These are phyloP conservation scores for Sebastes hubbsi DNA, from an alignment of 2,797 vertebrate species.

Conservation along the genomic window DNA sequence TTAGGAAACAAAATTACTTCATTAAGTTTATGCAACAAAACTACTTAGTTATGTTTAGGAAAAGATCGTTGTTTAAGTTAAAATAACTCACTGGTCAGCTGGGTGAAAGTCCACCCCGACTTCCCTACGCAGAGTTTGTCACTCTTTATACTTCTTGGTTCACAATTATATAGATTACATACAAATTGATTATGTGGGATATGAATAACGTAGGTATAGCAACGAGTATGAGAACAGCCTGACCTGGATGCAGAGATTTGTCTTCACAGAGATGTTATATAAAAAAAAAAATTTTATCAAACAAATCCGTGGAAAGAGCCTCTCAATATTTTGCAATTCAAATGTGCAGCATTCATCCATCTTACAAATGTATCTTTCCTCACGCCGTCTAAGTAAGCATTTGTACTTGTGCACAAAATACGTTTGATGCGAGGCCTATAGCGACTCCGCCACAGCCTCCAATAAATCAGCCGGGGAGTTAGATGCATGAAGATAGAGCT, in stretches of 20 bases:
- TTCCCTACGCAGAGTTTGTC: no score
- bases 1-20: no score
- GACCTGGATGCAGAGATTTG: not conserved
- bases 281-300: not conserved
- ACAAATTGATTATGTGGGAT: not conserved
- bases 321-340: constrained; percentile 42
- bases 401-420: constrained; percentile 21
- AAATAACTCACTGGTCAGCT: not conserved
- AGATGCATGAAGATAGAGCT: constrained; percentile 59
- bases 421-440: constrained; percentile 39
- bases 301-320: constrained; percentile 21
- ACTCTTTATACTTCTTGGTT: no score
- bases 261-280: not conserved
- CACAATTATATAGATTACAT: not conserved
- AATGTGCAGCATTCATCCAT: constrained; percentile 27
- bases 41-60: not conserved
- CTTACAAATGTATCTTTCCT: constrained; percentile 5
- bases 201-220: not conserved
- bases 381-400: constrained; percentile 16
- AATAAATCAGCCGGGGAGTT: constrained; percentile 53
- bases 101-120: no score
- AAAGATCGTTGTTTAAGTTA: not conserved
- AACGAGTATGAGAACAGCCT: not conserved
- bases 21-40: no score
- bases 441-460: constrained; percentile 13